Base-by-base conservation (phyloP, 2,888 invertebrate species). In the Pilophorus perplexus region DNA sequence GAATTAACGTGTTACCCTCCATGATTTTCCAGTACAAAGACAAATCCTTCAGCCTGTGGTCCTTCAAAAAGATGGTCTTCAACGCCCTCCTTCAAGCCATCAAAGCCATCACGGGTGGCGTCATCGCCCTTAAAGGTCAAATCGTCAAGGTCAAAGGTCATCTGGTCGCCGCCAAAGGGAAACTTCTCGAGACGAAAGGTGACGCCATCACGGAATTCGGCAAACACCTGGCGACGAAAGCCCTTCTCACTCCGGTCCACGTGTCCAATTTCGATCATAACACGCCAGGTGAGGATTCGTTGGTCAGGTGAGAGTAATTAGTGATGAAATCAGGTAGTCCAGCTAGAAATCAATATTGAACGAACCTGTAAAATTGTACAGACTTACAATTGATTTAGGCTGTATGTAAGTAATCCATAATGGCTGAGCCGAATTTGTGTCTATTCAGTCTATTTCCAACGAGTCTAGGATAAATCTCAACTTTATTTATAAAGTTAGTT, bases 51-150 rank as follows among this genome's bases (percentile, higher is more conserved):
- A 85, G 85, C 77, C 83, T 85, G 71, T 89, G 86, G 86, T 84
- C 86, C 18, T 79, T 91, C 74, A 91, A 91, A 78, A 89, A 89
- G 75, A 88, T 89, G 0, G 87, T 92, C 68, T 78, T 91, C 14
- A 86, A 86, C 77, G 90, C 91, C 2, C 80, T 93, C 8, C 84
- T 92, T 75, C 90, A 92, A 82, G 91, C 92, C 0, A 87, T 90
- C 1, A 92, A 92, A 75, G 91, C 92, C 12, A 89, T 93, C 70
- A 89, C 90, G 6, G 92, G 92, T 8, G 90, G 91, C 52, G 88
- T 90, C 8, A 85, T 92, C 2, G 91, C 91, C 23, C 81, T 91
- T n/a, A 91, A 90, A 74, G 92, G 92, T 0, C 90, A 91, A 76
- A 79, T 93, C 25, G 87, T 92, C 72, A 91, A 91, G 78, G 91